A percentile compares a stretch with the other conserved stretches of the same genome.
These are phyloP conservation scores for Drosophila rufa DNA, from an alignment of 1,140 invertebrate genomes.

Conservation along the genomic window DNA sequence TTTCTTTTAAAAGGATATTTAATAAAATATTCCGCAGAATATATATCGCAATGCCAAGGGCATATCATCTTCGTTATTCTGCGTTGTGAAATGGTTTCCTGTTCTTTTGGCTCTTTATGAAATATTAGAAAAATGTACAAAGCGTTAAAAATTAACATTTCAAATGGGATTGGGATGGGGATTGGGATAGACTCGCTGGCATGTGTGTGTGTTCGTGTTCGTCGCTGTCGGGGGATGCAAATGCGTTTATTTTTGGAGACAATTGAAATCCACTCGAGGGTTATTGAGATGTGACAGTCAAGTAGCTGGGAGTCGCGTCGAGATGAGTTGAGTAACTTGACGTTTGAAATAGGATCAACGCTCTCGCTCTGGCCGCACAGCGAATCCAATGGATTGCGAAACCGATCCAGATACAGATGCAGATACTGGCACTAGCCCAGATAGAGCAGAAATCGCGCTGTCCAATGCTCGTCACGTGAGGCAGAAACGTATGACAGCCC, in stretches of 20 bases:
- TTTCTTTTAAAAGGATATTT: too few species aligned
- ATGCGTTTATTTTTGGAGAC: conserved; percentile 82
- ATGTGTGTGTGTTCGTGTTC: conserved; percentile 12
- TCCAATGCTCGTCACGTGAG: conserved; percentile 35
- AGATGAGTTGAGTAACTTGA: conserved; percentile 63
- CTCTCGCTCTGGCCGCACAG: conserved; percentile 18
- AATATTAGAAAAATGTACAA: conserved; percentile 78
- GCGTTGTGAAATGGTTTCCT: background rate
- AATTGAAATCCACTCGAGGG: conserved; percentile 82
- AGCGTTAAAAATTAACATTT: conserved; percentile 83
- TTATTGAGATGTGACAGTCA: conserved; percentile 83
- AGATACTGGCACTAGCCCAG: background rate
- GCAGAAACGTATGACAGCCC: conserved; percentile 30
- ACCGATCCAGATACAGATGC: conserved; percentile 21
- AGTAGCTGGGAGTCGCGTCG: conserved; percentile 64
- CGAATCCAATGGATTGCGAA: conserved; percentile 33
- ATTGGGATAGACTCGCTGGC: conserved; percentile 30
- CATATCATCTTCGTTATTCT: conserved; percentile 13
- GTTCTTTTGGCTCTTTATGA: conserved; percentile 49
- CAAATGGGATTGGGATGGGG: conserved; percentile 68
- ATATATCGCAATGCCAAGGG: background rate
- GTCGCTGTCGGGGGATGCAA: conserved; percentile 62
- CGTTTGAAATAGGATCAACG: conserved; percentile 80
- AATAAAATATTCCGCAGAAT: background rate
- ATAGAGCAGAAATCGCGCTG: conserved; percentile 22